Base-by-base conservation (phyloP, 2,113 vertebrate genomes). In the Brachyhypopomus occidentalis region DNA sequence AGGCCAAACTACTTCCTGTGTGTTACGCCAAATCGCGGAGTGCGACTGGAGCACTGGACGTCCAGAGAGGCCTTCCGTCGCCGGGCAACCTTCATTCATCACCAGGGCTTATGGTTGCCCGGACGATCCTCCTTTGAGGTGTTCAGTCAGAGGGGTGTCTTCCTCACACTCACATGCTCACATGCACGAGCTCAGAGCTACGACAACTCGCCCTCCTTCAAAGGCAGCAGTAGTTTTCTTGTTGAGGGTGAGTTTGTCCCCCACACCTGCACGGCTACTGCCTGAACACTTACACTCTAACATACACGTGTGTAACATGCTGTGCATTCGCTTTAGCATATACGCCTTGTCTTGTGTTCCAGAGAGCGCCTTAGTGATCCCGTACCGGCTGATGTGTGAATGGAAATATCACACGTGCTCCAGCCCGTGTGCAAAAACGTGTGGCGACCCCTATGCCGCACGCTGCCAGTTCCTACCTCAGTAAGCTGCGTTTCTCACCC, bases 361-460 rank as follows among this genome's bases (percentile, higher is more conserved):
- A 99, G 98, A 98, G 89, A 97, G 96, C 67, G 91, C 87, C 80
- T 94, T 95, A 27, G 92, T 95, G 66, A 95, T 99, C 73, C 97
- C 97, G 30, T 98, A 97, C 14, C 94, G 98, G 78, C 95, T 95
- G 89, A 96, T 96, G 95, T 99, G 96, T 84, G 98, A 99, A 88
- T 99, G 97, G 97, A 93, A 94, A 87, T 98, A 98, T 23, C 95
- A 97, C 75, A 87, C 96, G 75, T 99, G 97, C 87, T 90, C 96
- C 27, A 96, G 91, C 82, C 95, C 96, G 8, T 99, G 97, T 90
- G 92, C 98, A 84, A 96, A 94, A 89, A 96, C 96, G 0, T 99
- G 98, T 77, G 93, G 87, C 77, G 97, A 99, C 86, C 96, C 94
- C 22, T 93, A 95, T 85, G 97, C 96, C 72, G 89, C 88, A 55